Base-by-base conservation (phyloP, 2,888 invertebrate species). In the Philonicus albiceps region DNA sequence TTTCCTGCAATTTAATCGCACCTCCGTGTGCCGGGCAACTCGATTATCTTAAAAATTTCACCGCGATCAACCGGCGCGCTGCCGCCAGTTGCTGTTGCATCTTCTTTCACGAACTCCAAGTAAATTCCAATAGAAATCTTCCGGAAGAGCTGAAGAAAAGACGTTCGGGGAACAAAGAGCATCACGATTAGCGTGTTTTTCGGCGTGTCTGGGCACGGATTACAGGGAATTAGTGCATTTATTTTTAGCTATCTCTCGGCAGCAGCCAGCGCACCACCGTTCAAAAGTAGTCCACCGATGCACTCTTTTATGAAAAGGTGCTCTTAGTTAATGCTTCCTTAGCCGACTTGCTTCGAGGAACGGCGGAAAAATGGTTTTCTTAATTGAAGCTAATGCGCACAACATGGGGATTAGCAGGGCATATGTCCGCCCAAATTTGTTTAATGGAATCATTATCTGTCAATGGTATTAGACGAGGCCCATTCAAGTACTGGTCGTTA, bases 121-220 rank as follows among this genome's bases (percentile, higher is more conserved):
- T 34, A 74, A 74, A 74, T 31, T 74, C 74, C 34, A 74, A 74
- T 16, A 34, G 34, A 74, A 19, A n/a, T 74, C 74, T 74, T 19
- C 34, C 74, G 74, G 34, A 74, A 74, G 31, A 74, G 34, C n/a
- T 13, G 34, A 31, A 74, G 74, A 74, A 34, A 64, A 74, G 34
- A 30, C 74, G 34, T n/a, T 31, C 74, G 40, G 37, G 43, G 40
- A 76, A 76, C 40, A 76, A 37, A 76, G 76, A 37, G 76, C 43
- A 43, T 43, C 76, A 76, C 76, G 76, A 40, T 40, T 76, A 76
- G 76, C 76, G 7, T 76, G 40, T 40, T 76, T 37, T 40, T 76
- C 76, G 74, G 74, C 34, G n/a, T 74, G 34, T 74, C 74, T 74
- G 74, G 31, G 31, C 74, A 74, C 34, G 34, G 74, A 74, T 74